Evolutionary conservation across 2,888 invertebrate genomes (phyloP).

Genomic region (Temnothorax unifasciatus): DNA sequence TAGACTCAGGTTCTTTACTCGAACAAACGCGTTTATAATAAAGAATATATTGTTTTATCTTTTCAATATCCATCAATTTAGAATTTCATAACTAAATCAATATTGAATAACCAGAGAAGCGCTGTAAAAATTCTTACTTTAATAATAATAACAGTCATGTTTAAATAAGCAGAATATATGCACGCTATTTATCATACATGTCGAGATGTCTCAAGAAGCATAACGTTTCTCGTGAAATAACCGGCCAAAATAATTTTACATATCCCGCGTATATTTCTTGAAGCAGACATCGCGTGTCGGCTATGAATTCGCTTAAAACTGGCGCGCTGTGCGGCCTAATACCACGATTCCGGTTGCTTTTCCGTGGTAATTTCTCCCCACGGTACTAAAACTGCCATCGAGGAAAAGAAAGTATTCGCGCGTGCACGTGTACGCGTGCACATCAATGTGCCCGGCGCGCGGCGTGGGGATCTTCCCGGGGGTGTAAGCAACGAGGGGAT

Average conservation of each 20-base stretch:
- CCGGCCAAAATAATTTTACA: background rate
- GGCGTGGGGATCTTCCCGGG: conserved; percentile 13
- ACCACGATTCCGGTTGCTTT: conserved; percentile 55
- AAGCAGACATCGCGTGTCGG: conserved; percentile 14
- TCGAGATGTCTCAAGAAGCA: background rate
- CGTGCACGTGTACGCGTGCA: conserved; percentile 28
- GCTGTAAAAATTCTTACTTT: background rate
- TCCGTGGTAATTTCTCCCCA: conserved; percentile 64
- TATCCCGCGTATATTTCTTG: background rate
- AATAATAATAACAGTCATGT: background rate
- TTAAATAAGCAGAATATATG: background rate
- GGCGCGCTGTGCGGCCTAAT: conserved; percentile 15
- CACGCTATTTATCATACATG: conserved; percentile 27
- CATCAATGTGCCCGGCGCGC: conserved; percentile 37
- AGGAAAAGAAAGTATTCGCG: conserved; percentile 65
- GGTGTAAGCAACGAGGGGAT: conserved; percentile 46
- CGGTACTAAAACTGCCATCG: conserved; percentile 73
- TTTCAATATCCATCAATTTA: background rate
- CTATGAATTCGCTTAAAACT: conserved; percentile 30
- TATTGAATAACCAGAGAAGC: background rate
- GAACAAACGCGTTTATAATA: background rate
- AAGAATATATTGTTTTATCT: background rate
- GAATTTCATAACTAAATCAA: background rate
- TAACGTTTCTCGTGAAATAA: conserved; percentile 10
- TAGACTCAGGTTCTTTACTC: background rate